A percentile compares a stretch with the other conserved stretches of the same genome.
These are phyloP conservation scores for Drosophila infuscata DNA, from an alignment of 2,888 invertebrate species.

Conservation along the genomic window DNA sequence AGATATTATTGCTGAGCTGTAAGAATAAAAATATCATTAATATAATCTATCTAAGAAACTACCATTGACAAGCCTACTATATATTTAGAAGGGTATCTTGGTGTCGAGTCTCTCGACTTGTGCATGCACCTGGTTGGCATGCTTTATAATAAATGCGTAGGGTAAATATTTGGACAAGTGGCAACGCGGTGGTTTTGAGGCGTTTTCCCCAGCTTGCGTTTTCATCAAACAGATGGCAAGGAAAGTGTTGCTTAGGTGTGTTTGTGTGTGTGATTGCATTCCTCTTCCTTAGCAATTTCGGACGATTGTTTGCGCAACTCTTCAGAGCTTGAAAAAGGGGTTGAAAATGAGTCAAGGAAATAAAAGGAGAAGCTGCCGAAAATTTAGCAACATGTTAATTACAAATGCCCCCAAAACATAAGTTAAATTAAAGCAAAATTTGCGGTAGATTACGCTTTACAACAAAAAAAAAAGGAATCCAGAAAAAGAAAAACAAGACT, in stretches of 20 bases:
- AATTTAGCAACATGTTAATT: constrained; percentile 33
- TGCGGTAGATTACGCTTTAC: neutral
- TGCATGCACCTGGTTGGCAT: constrained; percentile 21
- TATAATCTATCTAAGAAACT: neutral
- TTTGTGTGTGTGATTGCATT: constrained; percentile 5
- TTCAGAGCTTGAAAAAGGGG: constrained; percentile 15
- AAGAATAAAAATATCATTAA: neutral
- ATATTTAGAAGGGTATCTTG: constrained; percentile 25
- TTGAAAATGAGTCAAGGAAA: constrained; percentile 2
- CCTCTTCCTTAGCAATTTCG: constrained; percentile 18
- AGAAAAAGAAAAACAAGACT: neutral
- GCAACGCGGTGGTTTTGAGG: constrained; percentile 43
- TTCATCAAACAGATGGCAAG: constrained; percentile 19
- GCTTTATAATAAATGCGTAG: constrained; percentile 72
- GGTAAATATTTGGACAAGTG: constrained; percentile 77
- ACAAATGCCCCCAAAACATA: constrained; percentile 3
- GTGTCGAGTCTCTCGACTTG: neutral
- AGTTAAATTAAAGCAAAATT: constrained; percentile 22
- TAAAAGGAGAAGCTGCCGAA: constrained; percentile 1
- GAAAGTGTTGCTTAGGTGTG: constrained; percentile 5
- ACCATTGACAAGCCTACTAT: neutral
- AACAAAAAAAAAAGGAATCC: neutral
- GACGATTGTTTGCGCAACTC: constrained; percentile 14
- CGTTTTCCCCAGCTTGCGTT: constrained; percentile 39
- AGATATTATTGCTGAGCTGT: neutral